These are phyloP conservation scores for Muntiacus reevesi DNA, from an alignment of 2,113 vertebrate species.

Conservation along the genomic window DNA sequence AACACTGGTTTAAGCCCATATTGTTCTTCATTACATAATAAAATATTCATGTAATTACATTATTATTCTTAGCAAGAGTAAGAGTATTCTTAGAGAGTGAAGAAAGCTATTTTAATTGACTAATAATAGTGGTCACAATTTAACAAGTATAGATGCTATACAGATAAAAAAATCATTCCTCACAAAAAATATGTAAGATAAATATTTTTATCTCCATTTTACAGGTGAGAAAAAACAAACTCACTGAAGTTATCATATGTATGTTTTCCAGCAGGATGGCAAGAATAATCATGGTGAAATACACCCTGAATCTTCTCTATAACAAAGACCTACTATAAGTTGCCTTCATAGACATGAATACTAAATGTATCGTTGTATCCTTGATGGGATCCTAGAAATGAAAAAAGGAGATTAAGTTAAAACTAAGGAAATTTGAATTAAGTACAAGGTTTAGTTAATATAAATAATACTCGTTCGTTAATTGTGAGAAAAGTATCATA, in stretches of 20 bases:
- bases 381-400: neutral
- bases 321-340: neutral
- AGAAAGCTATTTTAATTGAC: neutral
- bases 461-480: neutral
- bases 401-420: neutral
- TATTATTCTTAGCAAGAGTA: neutral
- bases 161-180: neutral
- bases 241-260: neutral
- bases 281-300: neutral
- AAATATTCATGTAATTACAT: neutral
- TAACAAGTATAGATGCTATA: neutral
- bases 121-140: neutral
- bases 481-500: neutral
- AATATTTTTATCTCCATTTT: neutral
- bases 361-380: neutral
- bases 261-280: fast-evolving
- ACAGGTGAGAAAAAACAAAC: neutral
- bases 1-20: neutral
- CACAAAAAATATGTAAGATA: neutral
- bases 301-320: neutral
- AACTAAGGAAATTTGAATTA: neutral
- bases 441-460: neutral
- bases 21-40: neutral
- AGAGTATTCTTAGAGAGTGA: neutral
- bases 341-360: neutral